A percentile compares a stretch with the other conserved stretches of the same genome.
phyloP scores from a whole-genome alignment of 2,797 vertebrate genomes.

The Hydrophis major region DNA sequence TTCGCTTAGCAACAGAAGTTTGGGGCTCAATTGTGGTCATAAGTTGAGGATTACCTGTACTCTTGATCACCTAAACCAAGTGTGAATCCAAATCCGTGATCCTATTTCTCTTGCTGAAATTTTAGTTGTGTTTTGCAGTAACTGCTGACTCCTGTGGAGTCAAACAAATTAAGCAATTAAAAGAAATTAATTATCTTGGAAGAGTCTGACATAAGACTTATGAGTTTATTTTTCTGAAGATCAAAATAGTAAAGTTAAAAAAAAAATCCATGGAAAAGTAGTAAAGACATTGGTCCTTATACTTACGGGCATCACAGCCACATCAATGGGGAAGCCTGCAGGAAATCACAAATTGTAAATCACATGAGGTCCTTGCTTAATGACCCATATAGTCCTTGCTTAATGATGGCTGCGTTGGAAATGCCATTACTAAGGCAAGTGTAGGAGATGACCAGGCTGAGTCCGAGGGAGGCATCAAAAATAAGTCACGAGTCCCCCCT shows the following conservation, averaged over 20 bases:
- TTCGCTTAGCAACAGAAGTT: not conserved
- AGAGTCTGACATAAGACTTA: slow-evolving; percentile 49
- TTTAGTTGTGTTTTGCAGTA: not conserved
- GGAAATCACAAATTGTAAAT: too few relatives aligned
- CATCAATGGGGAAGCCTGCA: too few relatives aligned
- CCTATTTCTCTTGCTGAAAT: not conserved
- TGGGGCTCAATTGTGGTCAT: not conserved
- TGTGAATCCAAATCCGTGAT: not conserved
- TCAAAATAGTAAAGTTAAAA: not conserved
- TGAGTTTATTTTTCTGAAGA: slow-evolving; percentile 35
- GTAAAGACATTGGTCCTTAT: too few relatives aligned
- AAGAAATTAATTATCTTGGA: slow-evolving; percentile 54
- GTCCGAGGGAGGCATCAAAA: not conserved
- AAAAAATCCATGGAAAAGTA: too few relatives aligned
- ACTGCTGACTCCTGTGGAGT: not conserved
- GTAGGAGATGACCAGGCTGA: not conserved
- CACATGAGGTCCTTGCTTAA: too few relatives aligned
- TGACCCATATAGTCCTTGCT: too few relatives aligned
- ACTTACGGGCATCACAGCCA: too few relatives aligned
- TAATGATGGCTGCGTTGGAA: too few relatives aligned
- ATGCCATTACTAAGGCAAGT: too few relatives aligned
- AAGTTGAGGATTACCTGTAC: not conserved
- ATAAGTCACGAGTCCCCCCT: not conserved
- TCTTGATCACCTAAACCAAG: not conserved
- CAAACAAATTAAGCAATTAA: not conserved